Evolutionary conservation across 2,888 invertebrate genomes (phyloP).

Genomic region (Drepana falcataria): DNA sequence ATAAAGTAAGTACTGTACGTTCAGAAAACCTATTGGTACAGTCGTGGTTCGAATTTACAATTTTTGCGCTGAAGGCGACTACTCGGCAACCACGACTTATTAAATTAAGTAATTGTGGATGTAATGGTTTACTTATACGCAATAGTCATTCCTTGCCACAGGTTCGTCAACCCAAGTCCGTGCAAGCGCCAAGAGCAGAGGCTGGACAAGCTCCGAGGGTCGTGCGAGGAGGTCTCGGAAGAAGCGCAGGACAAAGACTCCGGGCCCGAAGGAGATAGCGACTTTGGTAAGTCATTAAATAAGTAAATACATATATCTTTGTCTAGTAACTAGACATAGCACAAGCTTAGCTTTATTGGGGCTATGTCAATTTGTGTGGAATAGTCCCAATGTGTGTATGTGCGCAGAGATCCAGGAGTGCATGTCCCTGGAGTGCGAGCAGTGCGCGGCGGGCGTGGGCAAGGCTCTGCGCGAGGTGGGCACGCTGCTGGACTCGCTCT

Average conservation of each 20-base stretch:
- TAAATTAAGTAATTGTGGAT: neutral
- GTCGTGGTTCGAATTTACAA: too few relatives aligned
- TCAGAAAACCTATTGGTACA: too few relatives aligned
- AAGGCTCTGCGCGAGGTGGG: conserved; percentile 86
- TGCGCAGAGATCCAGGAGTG: conserved; percentile 51
- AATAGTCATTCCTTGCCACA: conserved; percentile 11
- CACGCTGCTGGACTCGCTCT: conserved; percentile 83
- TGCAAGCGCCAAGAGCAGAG: conserved; percentile 32
- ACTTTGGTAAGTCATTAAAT: conserved; percentile 18
- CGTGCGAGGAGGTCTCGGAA: conserved; percentile 34
- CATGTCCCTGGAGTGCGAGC: conserved; percentile 84
- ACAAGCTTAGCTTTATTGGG: too few relatives aligned
- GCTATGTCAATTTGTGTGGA: neutral
- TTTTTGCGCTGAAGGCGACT: too few relatives aligned
- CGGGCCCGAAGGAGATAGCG: conserved; percentile 9
- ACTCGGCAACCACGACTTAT: neutral
- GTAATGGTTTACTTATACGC: too few relatives aligned
- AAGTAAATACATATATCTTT: too few relatives aligned
- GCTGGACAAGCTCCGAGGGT: conserved; percentile 24
- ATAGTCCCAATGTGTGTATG: neutral
- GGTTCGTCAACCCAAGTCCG: conserved; percentile 50
- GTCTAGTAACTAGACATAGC: too few relatives aligned
- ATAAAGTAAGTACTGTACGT: too few relatives aligned
- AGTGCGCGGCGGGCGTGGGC: conserved; percentile 85
- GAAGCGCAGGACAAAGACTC: conserved; percentile 5